These are phyloP conservation scores for Salvator merianae DNA, from an alignment of 2,113 vertebrate species.

Conservation along the genomic window DNA sequence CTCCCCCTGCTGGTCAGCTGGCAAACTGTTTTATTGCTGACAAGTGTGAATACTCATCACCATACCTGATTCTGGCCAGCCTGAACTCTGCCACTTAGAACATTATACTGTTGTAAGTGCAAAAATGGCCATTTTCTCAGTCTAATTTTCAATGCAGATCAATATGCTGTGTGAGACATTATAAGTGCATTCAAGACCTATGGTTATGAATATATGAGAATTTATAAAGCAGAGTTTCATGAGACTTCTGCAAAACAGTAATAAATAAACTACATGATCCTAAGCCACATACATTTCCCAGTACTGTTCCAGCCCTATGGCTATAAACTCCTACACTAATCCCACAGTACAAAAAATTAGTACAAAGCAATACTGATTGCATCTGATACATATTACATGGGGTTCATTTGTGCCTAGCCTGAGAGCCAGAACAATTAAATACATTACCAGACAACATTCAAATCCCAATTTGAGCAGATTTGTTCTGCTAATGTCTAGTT, in stretches of 20 bases:
- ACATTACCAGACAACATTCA: not conserved
- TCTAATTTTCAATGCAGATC: not conserved
- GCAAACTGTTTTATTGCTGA: too few species aligned
- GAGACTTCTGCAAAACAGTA: not conserved
- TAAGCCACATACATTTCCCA: not conserved
- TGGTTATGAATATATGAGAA: not conserved
- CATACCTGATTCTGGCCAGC: too few species aligned
- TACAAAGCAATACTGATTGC: not conserved
- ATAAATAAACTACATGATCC: not conserved
- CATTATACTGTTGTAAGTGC: too few species aligned
- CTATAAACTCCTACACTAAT: conserved; percentile 4
- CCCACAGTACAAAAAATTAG: not conserved
- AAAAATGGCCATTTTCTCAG: too few species aligned
- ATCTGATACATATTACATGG: not conserved
- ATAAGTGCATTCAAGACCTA: not conserved
- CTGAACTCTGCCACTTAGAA: too few species aligned
- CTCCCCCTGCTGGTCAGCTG: too few species aligned
- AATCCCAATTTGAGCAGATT: not conserved
- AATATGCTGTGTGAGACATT: not conserved
- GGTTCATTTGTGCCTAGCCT: not conserved
- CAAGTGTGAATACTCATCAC: too few species aligned
- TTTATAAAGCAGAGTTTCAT: not conserved
- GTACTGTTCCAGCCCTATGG: not conserved
- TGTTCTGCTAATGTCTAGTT: not conserved
- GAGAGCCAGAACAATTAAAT: not conserved